Conservation (phyloP, 2,113 vertebrate species). For the Dermatemys mawii region DNA sequence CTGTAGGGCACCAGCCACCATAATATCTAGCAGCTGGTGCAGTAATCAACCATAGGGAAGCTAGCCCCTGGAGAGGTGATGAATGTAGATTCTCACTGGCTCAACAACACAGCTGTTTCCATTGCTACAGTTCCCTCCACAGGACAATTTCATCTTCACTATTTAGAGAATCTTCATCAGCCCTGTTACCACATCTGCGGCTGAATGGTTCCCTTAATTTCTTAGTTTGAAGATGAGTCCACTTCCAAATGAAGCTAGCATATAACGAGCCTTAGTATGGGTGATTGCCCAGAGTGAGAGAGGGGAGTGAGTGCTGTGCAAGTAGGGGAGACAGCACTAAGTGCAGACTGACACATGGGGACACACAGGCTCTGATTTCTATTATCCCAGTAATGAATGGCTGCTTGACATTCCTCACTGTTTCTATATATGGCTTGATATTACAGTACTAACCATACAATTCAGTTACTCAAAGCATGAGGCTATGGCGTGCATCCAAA, state of each 20-base stretch:
- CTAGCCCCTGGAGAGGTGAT: not conserved
- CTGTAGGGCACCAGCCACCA: accelerated
- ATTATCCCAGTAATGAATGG: conserved; percentile 14
- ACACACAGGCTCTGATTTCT: conserved; percentile 15
- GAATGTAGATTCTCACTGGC: accelerated
- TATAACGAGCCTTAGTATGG: not conserved
- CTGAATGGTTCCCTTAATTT: not conserved
- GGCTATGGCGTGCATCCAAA: not conserved
- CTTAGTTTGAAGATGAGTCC: not conserved
- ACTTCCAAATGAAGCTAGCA: conserved; percentile 15
- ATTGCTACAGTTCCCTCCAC: not conserved
- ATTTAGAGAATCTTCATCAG: not conserved
- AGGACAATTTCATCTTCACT: not conserved
- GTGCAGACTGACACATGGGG: not conserved
- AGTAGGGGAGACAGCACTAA: not conserved
- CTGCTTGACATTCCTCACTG: not conserved
- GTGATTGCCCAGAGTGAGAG: not conserved
- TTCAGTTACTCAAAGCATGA: conserved; percentile 1
- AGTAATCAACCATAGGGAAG: not conserved
- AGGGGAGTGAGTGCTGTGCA: not conserved
- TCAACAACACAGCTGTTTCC: not conserved
- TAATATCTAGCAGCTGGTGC: not conserved
- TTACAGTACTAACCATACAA: not conserved
- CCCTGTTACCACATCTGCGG: not conserved
- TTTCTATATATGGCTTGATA: conserved; percentile 1